Percentiles rank a stretch among this genome's conserved stretches.
These are phyloP conservation scores for Batillaria attramentaria DNA, from an alignment of 1,140 invertebrate species.

Conservation along the genomic window DNA sequence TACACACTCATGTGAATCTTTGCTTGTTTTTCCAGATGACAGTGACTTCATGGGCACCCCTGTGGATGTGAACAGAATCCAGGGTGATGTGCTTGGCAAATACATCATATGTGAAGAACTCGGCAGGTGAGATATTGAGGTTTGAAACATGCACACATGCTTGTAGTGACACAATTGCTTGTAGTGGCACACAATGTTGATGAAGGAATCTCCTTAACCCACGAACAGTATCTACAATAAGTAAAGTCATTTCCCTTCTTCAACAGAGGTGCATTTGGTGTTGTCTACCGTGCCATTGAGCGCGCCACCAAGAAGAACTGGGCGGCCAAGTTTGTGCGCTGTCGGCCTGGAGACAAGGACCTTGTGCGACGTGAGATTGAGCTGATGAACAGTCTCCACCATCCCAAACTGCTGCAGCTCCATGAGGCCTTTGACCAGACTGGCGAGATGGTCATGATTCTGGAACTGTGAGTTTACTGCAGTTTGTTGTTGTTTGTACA, in stretches of 20 bases:
- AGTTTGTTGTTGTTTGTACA: no score
- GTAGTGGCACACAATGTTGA: neutral
- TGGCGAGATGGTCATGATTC: conserved; percentile 98
- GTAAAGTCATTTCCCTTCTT: neutral
- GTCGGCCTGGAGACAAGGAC: conserved; percentile 94
- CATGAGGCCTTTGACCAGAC: conserved; percentile 99
- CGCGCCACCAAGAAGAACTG: conserved; percentile 96
- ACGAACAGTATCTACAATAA: neutral
- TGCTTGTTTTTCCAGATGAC: conserved; percentile 56
- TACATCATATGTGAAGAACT: conserved; percentile 71
- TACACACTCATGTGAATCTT: no score
- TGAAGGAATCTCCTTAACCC: neutral
- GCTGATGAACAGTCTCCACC: conserved; percentile 99
- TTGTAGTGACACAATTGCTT: no score
- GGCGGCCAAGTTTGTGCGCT: conserved; percentile 98
- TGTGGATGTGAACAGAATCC: conserved; percentile 63
- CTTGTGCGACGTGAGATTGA: conserved; percentile 98
- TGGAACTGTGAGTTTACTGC: conserved; percentile 98
- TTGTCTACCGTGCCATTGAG: conserved; percentile 97
- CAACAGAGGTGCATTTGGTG: conserved; percentile 91
- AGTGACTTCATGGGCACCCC: conserved; percentile 53
- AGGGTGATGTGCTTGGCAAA: conserved; percentile 66
- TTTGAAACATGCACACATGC: no score
- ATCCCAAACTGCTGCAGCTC: conserved; percentile 95
- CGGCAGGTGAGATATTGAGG: conserved; percentile 64